phyloP scores from a whole-genome alignment of 2,113 vertebrate genomes.

The Lepus europaeus region DNA sequence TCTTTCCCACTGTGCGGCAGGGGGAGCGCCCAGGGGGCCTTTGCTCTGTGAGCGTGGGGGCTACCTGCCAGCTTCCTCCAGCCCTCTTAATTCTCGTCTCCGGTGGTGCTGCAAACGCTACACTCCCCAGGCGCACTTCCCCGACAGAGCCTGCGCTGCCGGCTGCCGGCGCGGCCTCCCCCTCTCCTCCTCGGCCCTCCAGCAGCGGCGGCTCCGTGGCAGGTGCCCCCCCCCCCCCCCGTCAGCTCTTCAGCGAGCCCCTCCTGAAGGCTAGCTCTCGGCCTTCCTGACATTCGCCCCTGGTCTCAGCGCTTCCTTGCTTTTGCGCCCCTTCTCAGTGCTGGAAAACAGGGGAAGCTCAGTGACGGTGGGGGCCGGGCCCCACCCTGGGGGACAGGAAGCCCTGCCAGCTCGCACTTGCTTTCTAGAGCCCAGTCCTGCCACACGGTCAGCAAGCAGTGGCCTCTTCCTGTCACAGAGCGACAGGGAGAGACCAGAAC shows the following conservation, averaged over 20 bases:
- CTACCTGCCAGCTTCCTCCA: not conserved
- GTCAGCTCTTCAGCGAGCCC: too few species aligned
- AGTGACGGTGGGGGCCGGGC: not conserved
- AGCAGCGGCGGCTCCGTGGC: too few species aligned
- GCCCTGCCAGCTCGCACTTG: not conserved
- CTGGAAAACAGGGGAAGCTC: rapidly evolving
- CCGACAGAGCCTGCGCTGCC: rapidly evolving
- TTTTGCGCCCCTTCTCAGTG: not conserved
- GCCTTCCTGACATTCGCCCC: too few species aligned
- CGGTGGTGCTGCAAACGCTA: not conserved
- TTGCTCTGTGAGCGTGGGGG: rapidly evolving
- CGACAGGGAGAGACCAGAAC: rapidly evolving
- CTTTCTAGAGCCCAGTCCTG: not conserved
- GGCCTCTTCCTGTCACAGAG: not conserved
- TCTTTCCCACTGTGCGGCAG: rapidly evolving
- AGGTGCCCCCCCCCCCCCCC: too few species aligned
- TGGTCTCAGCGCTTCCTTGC: not conserved
- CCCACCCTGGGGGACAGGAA: rapidly evolving
- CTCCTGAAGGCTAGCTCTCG: not conserved
- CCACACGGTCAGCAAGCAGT: not conserved
- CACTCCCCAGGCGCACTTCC: rapidly evolving
- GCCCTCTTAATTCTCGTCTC: not conserved
- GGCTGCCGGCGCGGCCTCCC: rapidly evolving
- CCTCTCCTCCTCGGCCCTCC: rapidly evolving
- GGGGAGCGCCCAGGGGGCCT: rapidly evolving